Evolutionary conservation across 2,888 invertebrate species (phyloP), one percentile per base, ranked within the genome.

Genomic region (Chrysolina oricalcia): DNA sequence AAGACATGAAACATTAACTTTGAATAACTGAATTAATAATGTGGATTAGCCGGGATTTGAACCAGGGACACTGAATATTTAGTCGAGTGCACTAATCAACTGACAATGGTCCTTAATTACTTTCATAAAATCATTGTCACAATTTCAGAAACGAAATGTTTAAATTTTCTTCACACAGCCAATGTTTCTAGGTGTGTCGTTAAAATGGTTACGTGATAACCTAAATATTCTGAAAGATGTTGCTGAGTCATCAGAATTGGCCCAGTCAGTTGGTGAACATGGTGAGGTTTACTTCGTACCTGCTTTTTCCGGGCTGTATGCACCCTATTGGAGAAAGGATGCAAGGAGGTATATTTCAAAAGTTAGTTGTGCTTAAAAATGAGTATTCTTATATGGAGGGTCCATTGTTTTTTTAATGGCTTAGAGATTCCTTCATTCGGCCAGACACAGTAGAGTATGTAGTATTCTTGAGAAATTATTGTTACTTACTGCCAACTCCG

Each of bases 291-390:
- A 95, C 87, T 98, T 99, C 89, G 98, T 99, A 11, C 98, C 98
- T n/a, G 98, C 98, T 8, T 98, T 99, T 89, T 96, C 97, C 79
- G 99, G 98, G 0, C 90, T 99, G 8, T 98, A 97, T 89, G 97
- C 98, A 73, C 99, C 99, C 0, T 94, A 98, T 88, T 99, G 99
- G 99, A 94, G 96, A 82, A 94, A 96, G 85, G 97, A 98, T 89
- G 86, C 87, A 9, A 81, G 88, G 82, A 87, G 88, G 88, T 88
- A 82, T 50, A 43, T n/a, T 17, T 43, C 0, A 27, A 17, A 70
- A 27, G 15, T 62, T 70, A 13, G 41, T 68, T 9, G 13, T 46
- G n/a, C 17, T 48, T 40, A 48, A 68, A 43, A 17, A 66, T 19
- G 19, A 50, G 3, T 43, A 43, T 15, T 2, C 43, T 15, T 11